Evolutionary conservation across 2,797 vertebrate genomes (phyloP).

Genomic region (Urocyon cinereoargenteus): DNA sequence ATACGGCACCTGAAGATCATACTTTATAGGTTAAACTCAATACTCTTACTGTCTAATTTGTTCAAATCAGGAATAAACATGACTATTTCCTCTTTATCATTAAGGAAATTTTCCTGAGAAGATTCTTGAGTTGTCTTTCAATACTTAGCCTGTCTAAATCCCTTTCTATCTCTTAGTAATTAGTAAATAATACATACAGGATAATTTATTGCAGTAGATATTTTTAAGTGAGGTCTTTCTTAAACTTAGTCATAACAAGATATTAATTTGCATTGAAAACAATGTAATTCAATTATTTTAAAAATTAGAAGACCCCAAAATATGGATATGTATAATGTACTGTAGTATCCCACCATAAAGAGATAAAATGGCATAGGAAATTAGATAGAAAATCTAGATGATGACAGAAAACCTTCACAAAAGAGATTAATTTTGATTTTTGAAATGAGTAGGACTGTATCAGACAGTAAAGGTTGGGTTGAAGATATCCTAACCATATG

Average conservation of each 20-base stretch:
- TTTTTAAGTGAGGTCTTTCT: constrained; percentile 4
- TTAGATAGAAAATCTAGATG: not conserved
- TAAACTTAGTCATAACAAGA: not conserved
- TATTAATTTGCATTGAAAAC: not conserved
- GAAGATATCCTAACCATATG: not conserved
- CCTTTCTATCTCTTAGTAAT: not conserved
- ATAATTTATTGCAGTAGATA: not conserved
- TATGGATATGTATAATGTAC: not conserved
- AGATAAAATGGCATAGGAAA: not conserved
- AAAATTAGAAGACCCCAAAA: not conserved
- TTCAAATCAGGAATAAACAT: not conserved
- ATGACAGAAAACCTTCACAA: not conserved
- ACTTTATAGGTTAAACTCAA: not conserved
- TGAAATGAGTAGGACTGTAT: not conserved
- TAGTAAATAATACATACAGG: not conserved
- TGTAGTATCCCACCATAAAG: not conserved
- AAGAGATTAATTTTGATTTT: not conserved
- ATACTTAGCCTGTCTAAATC: not conserved
- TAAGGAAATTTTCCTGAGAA: not conserved
- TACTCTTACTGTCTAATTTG: not conserved
- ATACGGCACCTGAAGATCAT: not conserved
- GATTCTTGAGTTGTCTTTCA: not conserved
- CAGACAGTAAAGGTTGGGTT: not conserved
- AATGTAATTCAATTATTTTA: not conserved
- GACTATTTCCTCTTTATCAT: not conserved